Base-by-base conservation (phyloP, 2,113 vertebrate species). In the Pseudois nayaur region DNA sequence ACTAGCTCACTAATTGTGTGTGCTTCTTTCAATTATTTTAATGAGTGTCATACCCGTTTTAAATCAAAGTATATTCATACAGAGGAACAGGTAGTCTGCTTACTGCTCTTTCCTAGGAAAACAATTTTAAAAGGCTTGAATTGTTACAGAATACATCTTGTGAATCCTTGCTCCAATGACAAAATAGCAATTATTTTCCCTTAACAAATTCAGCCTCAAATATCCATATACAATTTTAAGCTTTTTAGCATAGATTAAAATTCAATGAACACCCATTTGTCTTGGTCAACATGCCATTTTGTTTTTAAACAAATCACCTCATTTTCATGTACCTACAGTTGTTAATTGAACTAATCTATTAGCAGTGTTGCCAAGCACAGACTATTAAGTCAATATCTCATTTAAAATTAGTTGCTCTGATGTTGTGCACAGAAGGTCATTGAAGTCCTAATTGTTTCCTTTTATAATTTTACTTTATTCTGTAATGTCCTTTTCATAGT, bases 191-290 rank as follows among this genome's bases (percentile, higher is more conserved):
- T 96, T 94, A 87, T 84, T 85, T 92, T 81, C 31, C 31, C 21
- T 81, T 91, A 59, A 78, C 40, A 82, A 96, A 85, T 91, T 95
- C 23, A 94, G 45, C 87, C n/a, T 57, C 13, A 17, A 9, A 92
- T 95, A 84, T 96, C 59, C 94, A 48, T 60, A 50, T 78, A 45
- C 62, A 54, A 82, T 21, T 89, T 94, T 59, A 85, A 90, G 17
- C 5, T 92, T 97, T 96, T 95, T 14, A 60, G 93, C 83, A 10
- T 19, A 92, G 43, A 55, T 60, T 87, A 55, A 96, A 97, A 96
- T 93, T 82, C 33, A 78, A 3, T 29, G 50, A 60, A 74, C 3
- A 17, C 40, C 54, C 86, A 21, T 88, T 95, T 86, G 48, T 89
- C 55, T 59, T 94, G 81, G n/a, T 79, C 17, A 79, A 55, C 92